phyloP scores from a whole-genome alignment of 2,888 invertebrate species.

The Polymixis flavicincta region DNA sequence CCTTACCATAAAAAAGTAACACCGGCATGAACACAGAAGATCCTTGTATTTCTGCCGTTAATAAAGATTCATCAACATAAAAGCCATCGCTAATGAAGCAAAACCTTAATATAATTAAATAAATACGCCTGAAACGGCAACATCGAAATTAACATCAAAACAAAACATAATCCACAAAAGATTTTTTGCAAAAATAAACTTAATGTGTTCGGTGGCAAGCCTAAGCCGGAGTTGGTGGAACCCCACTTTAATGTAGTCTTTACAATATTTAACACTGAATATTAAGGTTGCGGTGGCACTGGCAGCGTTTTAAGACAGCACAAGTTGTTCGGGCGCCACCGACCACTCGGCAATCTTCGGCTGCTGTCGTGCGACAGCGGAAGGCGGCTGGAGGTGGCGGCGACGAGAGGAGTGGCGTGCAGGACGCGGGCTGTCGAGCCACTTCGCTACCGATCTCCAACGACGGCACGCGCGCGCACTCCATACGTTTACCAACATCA shows the following conservation, averaged over 20 bases:
- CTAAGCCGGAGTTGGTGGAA: conserved; percentile 51
- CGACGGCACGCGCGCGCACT: too few relatives aligned
- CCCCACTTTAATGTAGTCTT: conserved; percentile 72
- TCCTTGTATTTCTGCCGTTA: neutral
- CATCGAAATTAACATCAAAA: conserved; percentile 47
- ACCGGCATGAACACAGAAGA: neutral
- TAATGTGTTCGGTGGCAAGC: conserved; percentile 68
- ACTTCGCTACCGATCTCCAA: too few relatives aligned
- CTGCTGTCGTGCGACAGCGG: too few relatives aligned
- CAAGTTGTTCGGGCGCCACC: too few relatives aligned
- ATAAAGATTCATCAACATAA: conserved; percentile 40
- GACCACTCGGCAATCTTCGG: too few relatives aligned
- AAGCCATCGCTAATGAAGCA: conserved; percentile 32
- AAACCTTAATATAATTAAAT: conserved; percentile 32
- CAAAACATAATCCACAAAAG: conserved; percentile 53
- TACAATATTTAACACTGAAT: conserved; percentile 70
- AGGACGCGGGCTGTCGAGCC: too few relatives aligned
- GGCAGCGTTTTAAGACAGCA: conserved; percentile 4
- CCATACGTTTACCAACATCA: too few relatives aligned
- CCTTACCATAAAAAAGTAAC: neutral
- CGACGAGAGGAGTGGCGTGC: too few relatives aligned
- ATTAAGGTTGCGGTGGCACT: conserved; percentile 46
- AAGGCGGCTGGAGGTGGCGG: too few relatives aligned
- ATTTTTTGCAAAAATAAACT: conserved; percentile 61
- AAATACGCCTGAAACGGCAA: conserved; percentile 40